Evolutionary conservation across 2,113 vertebrate genomes (phyloP), one percentile per base, ranked within the genome.

Genomic region (Promerops cafer): DNA sequence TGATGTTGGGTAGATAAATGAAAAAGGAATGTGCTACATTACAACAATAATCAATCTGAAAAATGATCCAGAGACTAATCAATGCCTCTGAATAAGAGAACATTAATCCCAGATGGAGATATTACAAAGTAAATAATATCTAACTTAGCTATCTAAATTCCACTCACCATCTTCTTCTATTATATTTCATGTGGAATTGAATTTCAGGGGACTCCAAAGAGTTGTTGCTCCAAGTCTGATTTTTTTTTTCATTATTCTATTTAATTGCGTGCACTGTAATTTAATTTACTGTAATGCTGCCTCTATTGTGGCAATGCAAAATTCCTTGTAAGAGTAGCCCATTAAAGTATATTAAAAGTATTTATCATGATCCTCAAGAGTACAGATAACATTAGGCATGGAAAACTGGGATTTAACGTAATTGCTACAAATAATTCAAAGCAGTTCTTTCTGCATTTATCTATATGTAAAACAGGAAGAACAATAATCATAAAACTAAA

Each of bases 341-440:
- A 98, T 97, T 98, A 97, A 97, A 97, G 80, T 83, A 96, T 98
- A 98, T 98, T 98, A 97, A 98, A 98, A 97, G 86, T 97, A 97
- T 98, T 97, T 96, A 97, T 98, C 96, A 97, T 86, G 88, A 85
- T 94, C 78, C 96, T 97, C 95, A 66, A 54, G 89, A 96, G 96
- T 60, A 94, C 35, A 68, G 92, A 95, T 81, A 96, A 95, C 35
- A 97, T 64, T 92, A 92, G 22, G 76, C 90, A 96, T 1, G 17
- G 85, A 97, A 97, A 95, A 82, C 69, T 89, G 92, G 83, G 91
- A 97, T 93, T 95, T 94, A 92, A 94, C 1, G 2, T 96, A 97
- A 97, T 95, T 95, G 76, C 60, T 85, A 72, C 75, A 96, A 96
- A 97, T 96, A 98, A 98, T 96, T 98, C 65, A 96, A 84, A 94